Conservation (phyloP, 1,140 invertebrate genomes). For the Eriosoma lanigerum region DNA sequence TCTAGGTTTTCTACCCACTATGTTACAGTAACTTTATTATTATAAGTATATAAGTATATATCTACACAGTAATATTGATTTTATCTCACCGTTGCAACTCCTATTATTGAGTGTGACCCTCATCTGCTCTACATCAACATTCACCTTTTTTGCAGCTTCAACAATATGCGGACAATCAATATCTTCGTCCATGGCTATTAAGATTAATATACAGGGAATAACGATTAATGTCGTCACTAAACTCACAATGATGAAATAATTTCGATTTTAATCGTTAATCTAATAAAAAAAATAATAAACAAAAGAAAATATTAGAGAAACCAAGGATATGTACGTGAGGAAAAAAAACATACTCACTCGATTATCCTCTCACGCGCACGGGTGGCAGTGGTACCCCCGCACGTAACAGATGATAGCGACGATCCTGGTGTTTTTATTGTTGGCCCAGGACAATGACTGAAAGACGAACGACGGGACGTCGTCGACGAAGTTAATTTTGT, state of each 20-base stretch:
- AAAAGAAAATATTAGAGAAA: neutral
- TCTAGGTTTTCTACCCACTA: no score
- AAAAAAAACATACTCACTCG: neutral
- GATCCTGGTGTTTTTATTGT: neutral
- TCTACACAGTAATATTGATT: neutral
- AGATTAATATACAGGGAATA: neutral
- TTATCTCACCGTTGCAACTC: slow-evolving; percentile 30
- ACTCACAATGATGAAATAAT: neutral
- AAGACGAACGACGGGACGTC: neutral
- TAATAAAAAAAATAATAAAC: neutral
- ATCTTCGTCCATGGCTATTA: slow-evolving; percentile 15
- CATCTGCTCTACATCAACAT: slow-evolving; percentile 20
- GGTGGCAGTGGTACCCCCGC: neutral
- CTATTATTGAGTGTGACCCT: slow-evolving; percentile 34
- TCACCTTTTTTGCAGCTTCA: neutral
- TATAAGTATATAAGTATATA: neutral
- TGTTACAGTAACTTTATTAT: no score
- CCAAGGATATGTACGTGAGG: neutral
- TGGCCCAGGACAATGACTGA: neutral
- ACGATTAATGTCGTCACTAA: neutral
- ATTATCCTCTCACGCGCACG: neutral
- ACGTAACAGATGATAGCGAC: neutral
- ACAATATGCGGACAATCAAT: slow-evolving; percentile 11
- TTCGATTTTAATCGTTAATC: neutral
- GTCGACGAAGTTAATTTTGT: neutral